Conservation (phyloP, 1,140 invertebrate genomes). For the Tetramorium parvispinum region DNA sequence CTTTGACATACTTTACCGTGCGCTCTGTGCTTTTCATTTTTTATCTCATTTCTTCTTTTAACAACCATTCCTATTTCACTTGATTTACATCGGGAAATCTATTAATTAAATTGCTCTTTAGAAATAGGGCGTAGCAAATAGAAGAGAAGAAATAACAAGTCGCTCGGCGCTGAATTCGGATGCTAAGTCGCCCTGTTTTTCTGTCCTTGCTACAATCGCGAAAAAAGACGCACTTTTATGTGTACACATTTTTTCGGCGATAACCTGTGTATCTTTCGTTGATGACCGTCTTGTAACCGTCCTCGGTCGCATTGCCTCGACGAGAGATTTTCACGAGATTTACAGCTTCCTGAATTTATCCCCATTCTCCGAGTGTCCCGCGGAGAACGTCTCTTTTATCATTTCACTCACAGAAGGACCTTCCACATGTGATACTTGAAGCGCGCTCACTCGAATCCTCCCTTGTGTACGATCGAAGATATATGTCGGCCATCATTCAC, state of each 20-base stretch:
- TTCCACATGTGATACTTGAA: conserved; percentile 33
- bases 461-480: conserved; percentile 19
- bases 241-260: conserved; percentile 2
- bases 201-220: neutral
- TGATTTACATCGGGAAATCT: neutral
- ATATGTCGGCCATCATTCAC: conserved; percentile 12
- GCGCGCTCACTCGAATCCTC: neutral
- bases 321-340: conserved; percentile 63
- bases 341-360: conserved; percentile 68
- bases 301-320: conserved; percentile 8
- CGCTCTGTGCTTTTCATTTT: neutral
- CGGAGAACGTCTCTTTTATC: conserved; percentile 61
- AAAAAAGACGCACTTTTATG: neutral
- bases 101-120: conserved; percentile 36
- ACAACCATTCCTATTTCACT: neutral
- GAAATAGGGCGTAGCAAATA: neutral
- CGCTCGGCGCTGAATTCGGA: neutral
- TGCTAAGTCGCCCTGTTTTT: neutral
- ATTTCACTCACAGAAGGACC: conserved; percentile 39
- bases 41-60: neutral
- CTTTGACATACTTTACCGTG: conserved; percentile 15
- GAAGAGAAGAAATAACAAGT: conserved; percentile 3
- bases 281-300: neutral
- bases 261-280: neutral
- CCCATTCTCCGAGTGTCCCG: conserved; percentile 35